Evolutionary conservation across 2,888 invertebrate species (phyloP), one percentile per base, ranked within the genome.

Genomic region (Nymphalis polychloros): DNA sequence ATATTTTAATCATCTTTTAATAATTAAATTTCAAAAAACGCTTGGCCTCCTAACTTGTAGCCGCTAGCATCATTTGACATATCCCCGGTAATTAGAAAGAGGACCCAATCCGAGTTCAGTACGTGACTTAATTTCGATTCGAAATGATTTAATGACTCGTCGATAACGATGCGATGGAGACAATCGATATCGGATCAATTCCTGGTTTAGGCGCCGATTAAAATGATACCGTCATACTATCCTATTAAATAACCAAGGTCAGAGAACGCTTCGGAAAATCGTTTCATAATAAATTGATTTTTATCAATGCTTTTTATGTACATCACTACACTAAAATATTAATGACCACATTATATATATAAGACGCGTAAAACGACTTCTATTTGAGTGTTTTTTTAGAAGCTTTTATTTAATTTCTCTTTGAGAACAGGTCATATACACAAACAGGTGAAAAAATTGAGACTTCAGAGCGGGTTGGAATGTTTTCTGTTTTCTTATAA

Each of bases 31-130:
- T 50, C 0, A 2, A 19, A 5, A 48, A 53, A 53, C 85, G 86
- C 86, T 78, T 10, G 55, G 72, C 70, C 79, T 72, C 67, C 20
- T 82, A 1, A 7, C 66, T 82, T 78, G 59, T 17, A 27, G 55
- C 67, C 20, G 59, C 63, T 64, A 71, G 68, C 78, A 75, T 75
- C 80, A 78, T 86, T 90, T 90, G 90, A 91, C 91, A 90, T 87
- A 86, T 90, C 87, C 84, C 82, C 80, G 84, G 87, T 90, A 88
- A 89, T 91, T 90, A 90, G 85, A 90, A 89, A 88, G 88, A 89
- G 81, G 84, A 80, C 79, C 84, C 87, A 84, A 83, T 85, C 81
- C 81, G 77, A 85, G 84, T 86, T 82, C 79, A 82, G 85, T 87
- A 91, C 91, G 91, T 90, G 91, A 91, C 85, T 91, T 84, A 85